Evolutionary conservation across 2,888 invertebrate genomes (phyloP).

Genomic region (Cerceris ruficornis): DNA sequence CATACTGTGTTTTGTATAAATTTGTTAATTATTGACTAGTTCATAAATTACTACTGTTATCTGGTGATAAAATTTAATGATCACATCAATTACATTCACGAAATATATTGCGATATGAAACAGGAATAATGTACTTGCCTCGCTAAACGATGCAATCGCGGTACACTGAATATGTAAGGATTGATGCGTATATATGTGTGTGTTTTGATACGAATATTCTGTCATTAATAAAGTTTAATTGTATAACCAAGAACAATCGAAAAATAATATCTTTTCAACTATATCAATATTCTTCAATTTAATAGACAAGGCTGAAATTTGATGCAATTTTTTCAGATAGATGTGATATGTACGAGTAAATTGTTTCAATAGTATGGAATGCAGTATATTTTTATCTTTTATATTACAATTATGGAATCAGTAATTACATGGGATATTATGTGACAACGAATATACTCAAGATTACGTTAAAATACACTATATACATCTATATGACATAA

Average conservation of each 20-base stretch:
- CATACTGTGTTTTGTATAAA: neutral
- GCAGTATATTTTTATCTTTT: conserved; percentile 57
- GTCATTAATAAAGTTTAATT: neutral
- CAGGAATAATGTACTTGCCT: neutral
- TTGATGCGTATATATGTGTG: neutral
- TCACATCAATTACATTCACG: too few species aligned
- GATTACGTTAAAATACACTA: conserved; percentile 70
- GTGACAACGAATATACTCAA: conserved; percentile 61
- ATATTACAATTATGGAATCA: conserved; percentile 69
- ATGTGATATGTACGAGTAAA: conserved; percentile 19
- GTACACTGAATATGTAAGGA: neutral
- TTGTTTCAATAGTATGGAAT: conserved; percentile 53
- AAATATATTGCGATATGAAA: too few species aligned
- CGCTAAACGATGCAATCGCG: neutral
- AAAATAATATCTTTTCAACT: neutral
- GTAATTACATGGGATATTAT: conserved; percentile 72
- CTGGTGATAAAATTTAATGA: neutral
- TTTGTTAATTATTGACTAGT: neutral
- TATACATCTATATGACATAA: conserved; percentile 65
- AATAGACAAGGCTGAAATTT: neutral
- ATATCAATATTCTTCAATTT: neutral
- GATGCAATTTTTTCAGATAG: conserved; percentile 9
- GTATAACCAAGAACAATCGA: neutral
- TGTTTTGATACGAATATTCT: neutral
- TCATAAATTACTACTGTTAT: neutral